Percentiles rank a stretch among this genome's conserved stretches.
Conservation (phyloP, 2,888 invertebrate species). For the Smittia sp. region DNA sequence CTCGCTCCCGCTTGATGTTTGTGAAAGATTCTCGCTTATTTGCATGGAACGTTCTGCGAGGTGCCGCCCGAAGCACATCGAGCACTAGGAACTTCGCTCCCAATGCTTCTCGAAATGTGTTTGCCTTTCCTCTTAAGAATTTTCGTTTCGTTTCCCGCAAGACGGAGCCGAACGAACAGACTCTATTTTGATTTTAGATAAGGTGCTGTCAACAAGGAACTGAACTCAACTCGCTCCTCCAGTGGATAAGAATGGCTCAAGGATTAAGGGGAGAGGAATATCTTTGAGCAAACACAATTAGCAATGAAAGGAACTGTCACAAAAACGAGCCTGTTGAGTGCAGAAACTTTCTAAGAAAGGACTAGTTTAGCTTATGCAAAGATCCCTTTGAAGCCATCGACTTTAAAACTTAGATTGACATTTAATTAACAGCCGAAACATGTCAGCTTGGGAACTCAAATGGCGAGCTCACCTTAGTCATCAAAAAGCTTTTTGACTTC, state of each 20-base stretch:
- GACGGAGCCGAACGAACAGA: neutral
- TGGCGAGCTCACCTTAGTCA: neutral
- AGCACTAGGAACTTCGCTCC: neutral
- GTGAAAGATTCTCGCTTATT: neutral
- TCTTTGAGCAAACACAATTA: slow-evolving; percentile 26
- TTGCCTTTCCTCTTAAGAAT: neutral
- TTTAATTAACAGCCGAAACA: neutral
- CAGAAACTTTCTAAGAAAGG: too few species aligned
- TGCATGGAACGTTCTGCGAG: neutral
- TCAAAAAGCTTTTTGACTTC: neutral
- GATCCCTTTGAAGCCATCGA: neutral
- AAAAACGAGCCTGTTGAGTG: too few species aligned
- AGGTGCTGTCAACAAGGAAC: slow-evolving; percentile 27
- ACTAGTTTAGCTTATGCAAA: neutral
- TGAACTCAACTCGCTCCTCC: neutral
- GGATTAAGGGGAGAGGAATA: neutral
- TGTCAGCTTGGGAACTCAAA: neutral
- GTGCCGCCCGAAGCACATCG: slow-evolving; percentile 2
- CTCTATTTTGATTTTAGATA: slow-evolving; percentile 20
- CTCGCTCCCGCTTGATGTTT: neutral
- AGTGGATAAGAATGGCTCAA: neutral
- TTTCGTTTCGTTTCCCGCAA: neutral
- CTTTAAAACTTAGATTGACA: neutral
- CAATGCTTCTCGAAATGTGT: neutral
- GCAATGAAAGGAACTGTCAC: neutral